phyloP scores from a whole-genome alignment of 2,888 invertebrate species.

The Parascotia fuliginaria region DNA sequence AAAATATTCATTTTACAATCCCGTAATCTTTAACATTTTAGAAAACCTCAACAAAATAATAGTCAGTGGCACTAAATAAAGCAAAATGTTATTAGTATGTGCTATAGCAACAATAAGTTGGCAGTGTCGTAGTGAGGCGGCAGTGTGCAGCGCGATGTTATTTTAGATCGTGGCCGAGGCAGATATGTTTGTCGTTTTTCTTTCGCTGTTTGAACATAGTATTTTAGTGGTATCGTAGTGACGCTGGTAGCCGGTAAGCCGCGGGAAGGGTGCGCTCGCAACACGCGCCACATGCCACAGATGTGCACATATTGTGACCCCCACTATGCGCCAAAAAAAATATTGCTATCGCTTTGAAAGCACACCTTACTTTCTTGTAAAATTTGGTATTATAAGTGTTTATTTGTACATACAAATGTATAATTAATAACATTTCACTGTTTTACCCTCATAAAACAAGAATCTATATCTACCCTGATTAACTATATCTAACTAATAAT shows the following conservation, averaged over 20 bases:
- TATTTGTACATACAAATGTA: no score
- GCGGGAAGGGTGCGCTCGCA: conserved; percentile 1
- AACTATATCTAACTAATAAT: no score
- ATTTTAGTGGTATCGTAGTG: conserved; percentile 47
- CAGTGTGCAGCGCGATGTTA: conserved; percentile 57
- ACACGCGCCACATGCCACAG: conserved; percentile 22
- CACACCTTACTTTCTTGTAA: no score
- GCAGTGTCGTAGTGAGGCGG: conserved; percentile 45
- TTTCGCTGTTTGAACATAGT: conserved; percentile 48
- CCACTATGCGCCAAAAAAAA: conserved; percentile 1
- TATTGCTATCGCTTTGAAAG: no score
- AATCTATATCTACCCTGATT: no score
- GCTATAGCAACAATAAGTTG: conserved; percentile 50
- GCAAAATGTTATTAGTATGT: conserved; percentile 20
- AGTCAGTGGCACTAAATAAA: conserved; percentile 2
- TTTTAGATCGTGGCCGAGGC: conserved; percentile 68
- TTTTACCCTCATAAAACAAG: no score
- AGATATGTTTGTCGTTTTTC: conserved; percentile 61
- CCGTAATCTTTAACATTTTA: no score
- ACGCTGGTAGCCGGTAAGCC: conserved; percentile 8
- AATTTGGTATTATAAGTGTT: no score
- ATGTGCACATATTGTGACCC: conserved; percentile 13
- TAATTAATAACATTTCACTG: no score
- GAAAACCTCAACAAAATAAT: no score
- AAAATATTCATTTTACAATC: conserved; percentile 31